Base-by-base conservation (phyloP, 2,888 invertebrate genomes). In the Athalia rosae region DNA sequence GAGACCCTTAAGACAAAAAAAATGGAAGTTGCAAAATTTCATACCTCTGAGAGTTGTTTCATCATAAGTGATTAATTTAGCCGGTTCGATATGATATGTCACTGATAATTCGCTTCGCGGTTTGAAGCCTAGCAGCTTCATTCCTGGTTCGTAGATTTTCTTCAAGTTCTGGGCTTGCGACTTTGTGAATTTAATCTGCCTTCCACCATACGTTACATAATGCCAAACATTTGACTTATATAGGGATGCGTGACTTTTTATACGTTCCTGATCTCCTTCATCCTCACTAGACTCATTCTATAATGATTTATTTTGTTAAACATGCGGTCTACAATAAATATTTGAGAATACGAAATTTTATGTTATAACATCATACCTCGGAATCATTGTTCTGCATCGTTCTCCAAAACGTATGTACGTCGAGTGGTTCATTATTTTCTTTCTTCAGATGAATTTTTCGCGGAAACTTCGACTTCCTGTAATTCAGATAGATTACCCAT, bases 81-180 rank as follows among this genome's bases (percentile, higher is more conserved):
- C 77, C 4, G 80, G 53, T 59, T 74, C 74, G 3, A 79, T 13
- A 61, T 84, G 83, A 71, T 80, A 78, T 13, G 61, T 61, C n/a
- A 80, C 7, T 5, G 79, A 77, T 43, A 82, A 78, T 48, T 73
- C 64, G 4, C 28, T 76, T 41, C 79, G 76, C 9, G 77, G 79
- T 76, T 83, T 82, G 9, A 81, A 79, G 45, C 82, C 82, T 28
- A 85, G 78, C 58, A 85, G 43, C 62, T 81, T 79, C 13, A 85
- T 83, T 59, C 83, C 82, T 15, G 71, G 74, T 41, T 77, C 15
- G 4, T 63, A 47, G 0, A 67, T 41, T 4, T 41, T 9, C 6
- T 62, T 13, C 8, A 83, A 56, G 6, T 3, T n/a, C 11, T 8
- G 48, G 0, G 78, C 15, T 81, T 85, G 84, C 4, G 58, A 64